Conservation (phyloP, 2,113 vertebrate species). For the Nerophis lumbriciformis region DNA sequence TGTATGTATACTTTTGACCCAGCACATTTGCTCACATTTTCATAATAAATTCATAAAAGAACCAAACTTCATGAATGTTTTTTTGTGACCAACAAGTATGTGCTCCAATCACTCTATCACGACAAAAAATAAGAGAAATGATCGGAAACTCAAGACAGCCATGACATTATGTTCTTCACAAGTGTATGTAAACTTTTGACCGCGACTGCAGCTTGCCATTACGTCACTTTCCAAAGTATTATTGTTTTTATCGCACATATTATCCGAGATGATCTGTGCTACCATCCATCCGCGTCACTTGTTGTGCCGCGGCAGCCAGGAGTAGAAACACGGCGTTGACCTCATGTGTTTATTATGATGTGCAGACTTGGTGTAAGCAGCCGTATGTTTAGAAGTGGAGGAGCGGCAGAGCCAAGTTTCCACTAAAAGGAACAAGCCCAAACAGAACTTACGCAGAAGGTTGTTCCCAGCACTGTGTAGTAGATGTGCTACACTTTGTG, state of each 20-base stretch:
- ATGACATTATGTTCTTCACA: too few relatives aligned
- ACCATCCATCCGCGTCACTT: conserved; percentile 38
- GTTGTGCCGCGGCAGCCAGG: conserved; percentile 12
- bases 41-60: too few relatives aligned
- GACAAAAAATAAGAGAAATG: too few relatives aligned
- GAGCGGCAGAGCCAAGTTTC: conserved; percentile 66
- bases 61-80: too few relatives aligned
- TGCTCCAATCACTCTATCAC: too few relatives aligned
- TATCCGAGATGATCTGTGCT: conserved; percentile 17
- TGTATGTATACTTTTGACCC: too few relatives aligned
- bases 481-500: conserved; percentile 25
- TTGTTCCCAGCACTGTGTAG: conserved; percentile 56
- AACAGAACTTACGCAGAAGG: conserved; percentile 31
- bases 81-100: too few relatives aligned
- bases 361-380: conserved; percentile 60
- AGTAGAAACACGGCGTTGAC: conserved; percentile 34
- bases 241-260: background rate
- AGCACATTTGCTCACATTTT: too few relatives aligned
- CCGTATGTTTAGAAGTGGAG: conserved; percentile 51
- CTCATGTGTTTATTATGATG: conserved; percentile 63
- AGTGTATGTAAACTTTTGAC: too few relatives aligned
- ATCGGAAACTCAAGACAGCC: too few relatives aligned
- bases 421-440: conserved; percentile 32
- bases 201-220: background rate
- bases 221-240: conserved; percentile 21